phyloP scores from a whole-genome alignment of 2,113 vertebrate species.

The Austrofundulus limnaeus region DNA sequence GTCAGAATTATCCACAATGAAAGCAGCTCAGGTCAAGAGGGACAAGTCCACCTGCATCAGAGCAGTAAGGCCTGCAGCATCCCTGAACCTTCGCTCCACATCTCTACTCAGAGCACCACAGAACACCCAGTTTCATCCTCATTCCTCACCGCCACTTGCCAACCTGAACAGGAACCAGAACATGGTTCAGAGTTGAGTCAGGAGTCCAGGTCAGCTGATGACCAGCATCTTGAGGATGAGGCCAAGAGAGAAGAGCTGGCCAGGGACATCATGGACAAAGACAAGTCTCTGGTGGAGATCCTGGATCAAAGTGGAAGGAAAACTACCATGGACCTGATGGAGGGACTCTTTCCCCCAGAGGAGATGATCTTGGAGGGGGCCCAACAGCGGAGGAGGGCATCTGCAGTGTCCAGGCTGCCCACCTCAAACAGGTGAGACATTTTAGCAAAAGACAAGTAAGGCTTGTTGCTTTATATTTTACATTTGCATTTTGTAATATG shows the following conservation, averaged over 20 bases:
- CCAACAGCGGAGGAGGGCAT: slow-evolving; percentile 84
- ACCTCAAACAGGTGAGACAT: slow-evolving; percentile 76
- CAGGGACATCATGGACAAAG: slow-evolving; percentile 89
- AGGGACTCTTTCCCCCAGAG: slow-evolving; percentile 90
- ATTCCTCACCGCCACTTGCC: slow-evolving; percentile 83
- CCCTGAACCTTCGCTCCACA: slow-evolving; percentile 27
- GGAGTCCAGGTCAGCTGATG: not conserved
- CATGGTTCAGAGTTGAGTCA: not conserved
- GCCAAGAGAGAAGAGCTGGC: slow-evolving; percentile 89
- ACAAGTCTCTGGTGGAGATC: slow-evolving; percentile 91
- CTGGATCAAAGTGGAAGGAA: slow-evolving; percentile 87
- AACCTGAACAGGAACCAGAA: slow-evolving; percentile 9
- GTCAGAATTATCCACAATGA: slow-evolving; percentile 85
- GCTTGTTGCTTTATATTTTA: no score
- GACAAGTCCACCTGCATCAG: slow-evolving; percentile 76
- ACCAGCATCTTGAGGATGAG: slow-evolving; percentile 79
- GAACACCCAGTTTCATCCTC: slow-evolving; percentile 76
- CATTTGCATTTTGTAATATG: no score
- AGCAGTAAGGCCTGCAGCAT: slow-evolving; percentile 60
- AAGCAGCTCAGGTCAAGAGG: slow-evolving; percentile 79
- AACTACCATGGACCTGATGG: slow-evolving; percentile 97
- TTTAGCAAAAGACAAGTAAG: not conserved
- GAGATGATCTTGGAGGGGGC: slow-evolving; percentile 85
- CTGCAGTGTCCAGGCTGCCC: slow-evolving; percentile 76
- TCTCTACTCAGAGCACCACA: slow-evolving; percentile 70